These are phyloP conservation scores for Chitala chitala DNA, from an alignment of 2,113 vertebrate genomes.

Conservation along the genomic window DNA sequence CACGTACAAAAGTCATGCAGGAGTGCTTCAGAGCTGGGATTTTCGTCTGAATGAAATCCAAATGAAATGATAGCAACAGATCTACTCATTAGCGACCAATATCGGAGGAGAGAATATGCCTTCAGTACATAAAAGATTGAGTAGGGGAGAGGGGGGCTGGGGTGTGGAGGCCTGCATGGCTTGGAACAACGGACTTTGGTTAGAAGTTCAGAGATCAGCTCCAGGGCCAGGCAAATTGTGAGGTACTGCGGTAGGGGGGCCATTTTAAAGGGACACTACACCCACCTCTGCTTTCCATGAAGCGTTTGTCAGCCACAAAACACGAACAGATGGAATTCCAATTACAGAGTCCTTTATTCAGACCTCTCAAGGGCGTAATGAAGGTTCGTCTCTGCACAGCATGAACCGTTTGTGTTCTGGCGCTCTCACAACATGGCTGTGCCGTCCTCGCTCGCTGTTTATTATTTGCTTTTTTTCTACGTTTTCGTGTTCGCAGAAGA, in stretches of 20 bases:
- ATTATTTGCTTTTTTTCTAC: no score
- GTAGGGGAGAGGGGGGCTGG: neutral
- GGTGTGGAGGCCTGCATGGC: neutral
- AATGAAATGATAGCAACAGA: conserved; percentile 37
- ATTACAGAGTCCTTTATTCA: conserved; percentile 56
- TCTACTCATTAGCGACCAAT: conserved; percentile 5
- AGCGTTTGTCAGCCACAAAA: conserved; percentile 29
- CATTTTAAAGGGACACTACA: conserved; percentile 22
- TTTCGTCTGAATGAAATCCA: conserved; percentile 43
- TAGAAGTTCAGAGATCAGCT: conserved; percentile 9
- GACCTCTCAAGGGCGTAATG: conserved; percentile 57
- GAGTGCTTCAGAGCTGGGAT: neutral
- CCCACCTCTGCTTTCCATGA: conserved; percentile 50
- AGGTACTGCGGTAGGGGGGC: neutral
- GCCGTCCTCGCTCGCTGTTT: neutral
- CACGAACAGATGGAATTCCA: conserved; percentile 59
- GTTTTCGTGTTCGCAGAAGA: no score
- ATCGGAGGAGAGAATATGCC: neutral
- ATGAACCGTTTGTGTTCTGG: conserved; percentile 44
- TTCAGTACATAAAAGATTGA: neutral
- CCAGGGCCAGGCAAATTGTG: neutral
- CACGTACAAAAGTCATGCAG: neutral
- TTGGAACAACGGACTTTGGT: conserved; percentile 3
- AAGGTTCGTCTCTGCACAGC: conserved; percentile 53
- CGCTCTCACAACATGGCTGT: neutral